These are phyloP conservation scores for Nomia melanderi DNA, from an alignment of 1,140 invertebrate genomes.

Conservation along the genomic window DNA sequence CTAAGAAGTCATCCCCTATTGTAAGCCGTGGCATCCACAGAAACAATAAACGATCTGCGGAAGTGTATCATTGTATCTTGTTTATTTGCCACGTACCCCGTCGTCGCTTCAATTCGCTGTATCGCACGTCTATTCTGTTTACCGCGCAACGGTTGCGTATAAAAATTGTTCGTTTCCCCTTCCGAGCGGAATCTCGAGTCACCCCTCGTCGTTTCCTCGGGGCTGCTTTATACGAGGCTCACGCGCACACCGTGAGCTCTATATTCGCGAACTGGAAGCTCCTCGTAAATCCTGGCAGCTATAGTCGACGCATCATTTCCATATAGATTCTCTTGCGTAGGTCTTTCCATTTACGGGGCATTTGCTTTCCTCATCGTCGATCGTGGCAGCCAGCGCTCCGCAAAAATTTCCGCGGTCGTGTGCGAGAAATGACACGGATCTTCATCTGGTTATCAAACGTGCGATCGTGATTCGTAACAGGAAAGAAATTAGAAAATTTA, in stretches of 20 bases:
- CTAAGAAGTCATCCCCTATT: too few relatives aligned
- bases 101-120: not conserved
- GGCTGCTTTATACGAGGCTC: slow-evolving; percentile 47
- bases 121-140: slow-evolving; percentile 1
- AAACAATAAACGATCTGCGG: not conserved
- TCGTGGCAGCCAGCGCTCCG: slow-evolving; percentile 3
- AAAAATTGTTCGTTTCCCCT: slow-evolving; percentile 35
- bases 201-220: not conserved
- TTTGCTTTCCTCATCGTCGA: slow-evolving; percentile 41
- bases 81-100: not conserved
- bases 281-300: slow-evolving; percentile 58
- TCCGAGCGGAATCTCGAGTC: not conserved
- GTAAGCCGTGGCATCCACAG: not conserved
- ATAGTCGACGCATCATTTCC: slow-evolving; percentile 63
- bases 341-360: slow-evolving; percentile 16
- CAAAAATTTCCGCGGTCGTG: not conserved
- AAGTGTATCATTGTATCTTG: not conserved
- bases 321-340: slow-evolving; percentile 60
- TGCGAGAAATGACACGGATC: not conserved
- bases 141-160: slow-evolving; percentile 3
- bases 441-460: too few relatives aligned
- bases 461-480: too few relatives aligned
- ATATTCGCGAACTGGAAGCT: slow-evolving; percentile 20
- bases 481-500: too few relatives aligned
- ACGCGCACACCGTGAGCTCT: slow-evolving; percentile 9